Evolutionary conservation across 2,113 vertebrate genomes (phyloP).

Genomic region (Corythoichthys intestinalis): DNA sequence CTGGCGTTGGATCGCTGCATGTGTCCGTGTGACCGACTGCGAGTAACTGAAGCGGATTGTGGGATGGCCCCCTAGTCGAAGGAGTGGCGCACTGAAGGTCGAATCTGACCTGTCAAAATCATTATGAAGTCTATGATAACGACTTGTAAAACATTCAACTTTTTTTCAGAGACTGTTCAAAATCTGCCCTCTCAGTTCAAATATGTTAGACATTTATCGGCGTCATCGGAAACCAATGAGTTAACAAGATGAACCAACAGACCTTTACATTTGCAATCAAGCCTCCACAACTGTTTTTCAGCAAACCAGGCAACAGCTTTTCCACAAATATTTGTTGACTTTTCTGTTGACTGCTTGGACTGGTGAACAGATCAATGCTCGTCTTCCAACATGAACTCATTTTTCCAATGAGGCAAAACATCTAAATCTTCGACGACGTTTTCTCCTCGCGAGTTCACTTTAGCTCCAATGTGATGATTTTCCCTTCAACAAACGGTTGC

Average conservation of each 20-base stretch:
- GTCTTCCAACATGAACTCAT: constrained; percentile 28
- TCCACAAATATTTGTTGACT: constrained; percentile 4
- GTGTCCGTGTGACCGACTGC: too few relatives aligned
- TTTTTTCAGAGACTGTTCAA: too few relatives aligned
- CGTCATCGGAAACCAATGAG: too few relatives aligned
- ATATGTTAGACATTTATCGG: too few relatives aligned
- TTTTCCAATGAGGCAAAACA: constrained; percentile 32
- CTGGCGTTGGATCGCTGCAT: too few relatives aligned
- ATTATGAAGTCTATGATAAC: too few relatives aligned
- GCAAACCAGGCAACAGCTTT: constrained; percentile 7
- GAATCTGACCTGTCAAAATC: too few relatives aligned
- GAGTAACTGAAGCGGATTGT: too few relatives aligned
- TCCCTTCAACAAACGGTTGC: background rate
- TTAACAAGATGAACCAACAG: background rate
- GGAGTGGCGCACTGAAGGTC: too few relatives aligned
- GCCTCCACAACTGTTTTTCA: background rate
- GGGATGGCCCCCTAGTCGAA: too few relatives aligned
- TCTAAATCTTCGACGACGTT: constrained; percentile 36
- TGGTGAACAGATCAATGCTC: constrained; percentile 22
- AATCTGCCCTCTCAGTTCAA: too few relatives aligned
- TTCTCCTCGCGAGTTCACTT: constrained; percentile 25
- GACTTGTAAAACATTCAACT: too few relatives aligned
- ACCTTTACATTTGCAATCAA: background rate
- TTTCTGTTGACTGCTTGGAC: background rate
- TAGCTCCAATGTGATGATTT: background rate